phyloP scores from a whole-genome alignment of 2,888 invertebrate species.

The Lypha dubia region DNA sequence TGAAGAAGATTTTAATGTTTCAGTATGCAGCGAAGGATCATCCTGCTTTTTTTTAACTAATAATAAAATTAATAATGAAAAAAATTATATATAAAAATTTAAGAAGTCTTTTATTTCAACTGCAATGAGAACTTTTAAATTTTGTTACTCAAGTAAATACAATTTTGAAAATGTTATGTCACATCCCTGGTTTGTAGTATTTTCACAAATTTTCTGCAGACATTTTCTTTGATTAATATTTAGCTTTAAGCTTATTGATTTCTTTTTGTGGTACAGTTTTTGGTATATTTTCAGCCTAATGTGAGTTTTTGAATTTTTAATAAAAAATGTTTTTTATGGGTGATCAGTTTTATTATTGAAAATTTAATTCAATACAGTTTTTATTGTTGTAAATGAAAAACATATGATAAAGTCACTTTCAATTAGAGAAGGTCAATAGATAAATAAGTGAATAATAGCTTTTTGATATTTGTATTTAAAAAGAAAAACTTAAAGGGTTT shows the following conservation, averaged over 20 bases:
- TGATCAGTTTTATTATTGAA: neutral
- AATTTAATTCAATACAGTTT: too few relatives aligned
- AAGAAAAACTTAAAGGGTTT: neutral
- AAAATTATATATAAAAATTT: too few relatives aligned
- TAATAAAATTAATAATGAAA: too few relatives aligned
- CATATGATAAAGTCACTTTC: neutral
- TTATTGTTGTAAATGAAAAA: neutral
- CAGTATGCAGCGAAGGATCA: too few relatives aligned
- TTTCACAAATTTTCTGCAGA: neutral
- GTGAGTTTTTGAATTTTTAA: neutral
- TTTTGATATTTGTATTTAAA: neutral
- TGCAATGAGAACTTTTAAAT: too few relatives aligned
- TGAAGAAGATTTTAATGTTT: too few relatives aligned
- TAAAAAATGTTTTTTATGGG: neutral
- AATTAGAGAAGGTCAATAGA: neutral
- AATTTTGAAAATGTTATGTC: too few relatives aligned
- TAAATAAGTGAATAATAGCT: neutral
- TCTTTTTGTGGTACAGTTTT: neutral
- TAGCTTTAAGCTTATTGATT: neutral
- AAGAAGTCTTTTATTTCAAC: too few relatives aligned
- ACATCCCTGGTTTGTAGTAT: too few relatives aligned
- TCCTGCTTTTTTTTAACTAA: too few relatives aligned
- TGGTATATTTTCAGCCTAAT: neutral
- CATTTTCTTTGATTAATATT: neutral
- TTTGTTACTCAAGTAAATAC: too few relatives aligned